These are phyloP conservation scores for Mormoops blainvillei DNA, from an alignment of 2,113 vertebrate species.

Conservation along the genomic window DNA sequence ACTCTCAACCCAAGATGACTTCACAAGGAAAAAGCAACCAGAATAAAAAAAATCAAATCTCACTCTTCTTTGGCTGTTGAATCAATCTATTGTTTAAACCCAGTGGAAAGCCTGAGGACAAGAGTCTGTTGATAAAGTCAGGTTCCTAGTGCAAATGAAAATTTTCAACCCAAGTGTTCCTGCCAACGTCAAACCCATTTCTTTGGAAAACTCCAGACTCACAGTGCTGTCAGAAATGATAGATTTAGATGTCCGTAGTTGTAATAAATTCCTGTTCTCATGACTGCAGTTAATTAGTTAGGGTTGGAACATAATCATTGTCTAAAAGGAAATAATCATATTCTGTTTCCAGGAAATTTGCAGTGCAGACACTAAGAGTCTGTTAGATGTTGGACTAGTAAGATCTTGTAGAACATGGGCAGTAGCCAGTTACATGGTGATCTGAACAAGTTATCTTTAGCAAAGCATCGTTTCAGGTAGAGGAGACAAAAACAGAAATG, in stretches of 20 bases:
- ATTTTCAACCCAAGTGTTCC: not conserved
- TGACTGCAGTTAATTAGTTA: not conserved
- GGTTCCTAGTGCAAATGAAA: not conserved
- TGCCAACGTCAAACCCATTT: not conserved
- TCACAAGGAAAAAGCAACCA: not conserved
- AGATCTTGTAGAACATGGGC: not conserved
- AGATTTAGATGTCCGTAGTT: not conserved
- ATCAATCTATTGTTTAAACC: not conserved
- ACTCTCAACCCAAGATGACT: not conserved
- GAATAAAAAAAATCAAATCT: not conserved
- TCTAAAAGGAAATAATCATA: not conserved
- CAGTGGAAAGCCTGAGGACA: not conserved
- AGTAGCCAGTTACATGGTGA: not conserved
- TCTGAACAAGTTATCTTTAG: not conserved
- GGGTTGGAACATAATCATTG: not conserved
- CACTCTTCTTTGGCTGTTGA: not conserved
- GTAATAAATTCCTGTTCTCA: not conserved
- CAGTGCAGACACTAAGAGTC: not conserved
- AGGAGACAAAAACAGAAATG: not conserved
- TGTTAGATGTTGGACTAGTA: not conserved
- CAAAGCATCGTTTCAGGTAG: not conserved
- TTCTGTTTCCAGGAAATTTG: constrained; percentile 15
- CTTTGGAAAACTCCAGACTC: not conserved
- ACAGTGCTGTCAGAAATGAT: not conserved
- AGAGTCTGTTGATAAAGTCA: not conserved